phyloP scores from a whole-genome alignment of 2,113 vertebrate species.

The Rhipidura dahli region DNA sequence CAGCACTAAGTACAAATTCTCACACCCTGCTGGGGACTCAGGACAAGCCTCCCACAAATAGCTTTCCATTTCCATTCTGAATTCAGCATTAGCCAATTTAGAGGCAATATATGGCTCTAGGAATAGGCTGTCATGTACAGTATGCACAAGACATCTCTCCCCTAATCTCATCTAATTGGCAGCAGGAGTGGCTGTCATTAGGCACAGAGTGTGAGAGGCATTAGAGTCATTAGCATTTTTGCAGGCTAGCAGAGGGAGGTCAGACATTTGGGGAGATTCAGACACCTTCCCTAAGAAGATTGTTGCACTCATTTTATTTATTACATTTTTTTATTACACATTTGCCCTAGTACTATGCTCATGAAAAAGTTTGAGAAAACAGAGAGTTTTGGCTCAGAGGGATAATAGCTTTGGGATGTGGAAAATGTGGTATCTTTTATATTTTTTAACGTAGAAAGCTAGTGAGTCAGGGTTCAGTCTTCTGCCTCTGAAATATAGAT shows the following conservation, averaged over 20 bases:
- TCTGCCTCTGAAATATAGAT: not conserved
- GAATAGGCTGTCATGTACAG: constrained; percentile 53
- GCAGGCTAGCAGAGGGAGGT: not conserved
- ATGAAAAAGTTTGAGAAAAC: not conserved
- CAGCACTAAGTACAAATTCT: constrained; percentile 33
- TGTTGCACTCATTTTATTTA: not conserved
- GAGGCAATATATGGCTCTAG: constrained; percentile 46
- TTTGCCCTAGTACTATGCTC: not conserved
- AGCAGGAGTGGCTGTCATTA: constrained; percentile 44
- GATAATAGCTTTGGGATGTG: not conserved
- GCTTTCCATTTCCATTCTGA: constrained; percentile 52
- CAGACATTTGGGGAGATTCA: not conserved
- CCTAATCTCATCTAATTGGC: constrained; percentile 54
- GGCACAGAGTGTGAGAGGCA: not conserved
- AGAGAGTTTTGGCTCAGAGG: not conserved
- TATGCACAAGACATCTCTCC: constrained; percentile 34
- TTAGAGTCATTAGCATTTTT: not conserved
- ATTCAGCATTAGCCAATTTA: constrained; percentile 33
- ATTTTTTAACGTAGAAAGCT: not conserved
- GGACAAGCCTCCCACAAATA: constrained; percentile 38
- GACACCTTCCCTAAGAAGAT: not conserved
- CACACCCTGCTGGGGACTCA: constrained; percentile 19
- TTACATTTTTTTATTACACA: no score
- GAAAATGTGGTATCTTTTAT: not conserved
- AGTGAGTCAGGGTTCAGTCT: not conserved